Evolutionary conservation across 2,888 invertebrate genomes (phyloP).

Genomic region (Girardia tigrina): DNA sequence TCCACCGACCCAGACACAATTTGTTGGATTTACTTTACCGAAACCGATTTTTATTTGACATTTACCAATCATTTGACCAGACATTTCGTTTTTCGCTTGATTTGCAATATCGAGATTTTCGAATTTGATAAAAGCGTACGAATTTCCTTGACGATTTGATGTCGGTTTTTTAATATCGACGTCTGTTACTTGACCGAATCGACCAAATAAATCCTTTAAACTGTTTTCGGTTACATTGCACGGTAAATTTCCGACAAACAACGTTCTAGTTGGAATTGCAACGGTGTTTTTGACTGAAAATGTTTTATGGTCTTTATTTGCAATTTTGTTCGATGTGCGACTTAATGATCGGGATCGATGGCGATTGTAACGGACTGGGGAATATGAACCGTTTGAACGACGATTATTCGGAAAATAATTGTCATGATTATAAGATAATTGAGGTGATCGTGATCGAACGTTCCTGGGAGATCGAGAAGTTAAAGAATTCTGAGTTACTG

Average conservation of each 20-base stretch:
- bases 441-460: constrained; percentile 9
- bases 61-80: constrained; percentile 89
- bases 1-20: constrained; percentile 91
- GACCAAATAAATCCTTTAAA: constrained; percentile 67
- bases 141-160: constrained; percentile 66
- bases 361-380: not conserved
- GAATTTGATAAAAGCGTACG: constrained; percentile 88
- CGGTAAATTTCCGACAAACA: constrained; percentile 93
- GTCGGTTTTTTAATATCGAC: constrained; percentile 85
- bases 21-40: constrained; percentile 89
- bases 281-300: constrained; percentile 62
- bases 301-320: not conserved
- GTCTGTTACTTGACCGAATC: constrained; percentile 88
- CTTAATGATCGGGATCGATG: not conserved
- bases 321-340: constrained; percentile 2
- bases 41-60: constrained; percentile 99
- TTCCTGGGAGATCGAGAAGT: constrained; percentile 19
- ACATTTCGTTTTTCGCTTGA: constrained; percentile 80
- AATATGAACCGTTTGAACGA: constrained; percentile 23
- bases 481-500: not conserved
- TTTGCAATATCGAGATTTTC: constrained; percentile 73
- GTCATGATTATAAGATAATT: constrained; percentile 23
- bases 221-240: constrained; percentile 88
- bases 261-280: constrained; percentile 79
- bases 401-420: constrained; percentile 1